Base-by-base conservation (phyloP, 1,140 invertebrate genomes). In the Microplitis demolitor region DNA sequence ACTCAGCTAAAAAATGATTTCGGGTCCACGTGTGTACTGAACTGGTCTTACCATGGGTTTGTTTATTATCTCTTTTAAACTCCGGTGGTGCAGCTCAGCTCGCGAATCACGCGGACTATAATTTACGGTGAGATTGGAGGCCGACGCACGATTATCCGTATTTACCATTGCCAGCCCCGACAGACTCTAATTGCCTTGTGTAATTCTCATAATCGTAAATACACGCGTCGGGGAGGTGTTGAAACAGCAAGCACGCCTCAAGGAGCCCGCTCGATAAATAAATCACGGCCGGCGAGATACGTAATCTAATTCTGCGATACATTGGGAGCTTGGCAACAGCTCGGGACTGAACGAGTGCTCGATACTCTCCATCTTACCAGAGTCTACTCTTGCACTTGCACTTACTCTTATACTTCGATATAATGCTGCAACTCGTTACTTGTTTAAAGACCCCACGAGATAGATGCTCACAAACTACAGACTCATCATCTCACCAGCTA, bases 201-300 rank as follows among this genome's bases (percentile, higher is more conserved):
- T 83, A 83, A 83, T 81, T 82, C 76, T 80, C 77, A 79, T 81
- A 83, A 83, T 79, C 75, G 79, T 83, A 81, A 83, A 83, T 82
- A 78, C 74, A 76, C 79, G 77, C 75, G 82, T 83, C 73, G 71
- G 63, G 67, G 75, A 83, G 78, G 78, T 82, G 81, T 83, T 82
- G 79, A 83, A 82, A 82, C 70, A 64, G 66, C 71, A 67, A 77
- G 74, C 75, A 76, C 74, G 73, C 73, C 78, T 77, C 75, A 72
- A 78, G 76, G 75, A 79, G 72, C 74, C 60, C 54, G 24, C 66
- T 45, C 78, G 78, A 81, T 81, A 82, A 81, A 83, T 83, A 83
- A 83, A 83, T 83, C 79, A 83, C 81, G 80, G 71, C 74, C 64
- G 70, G 50, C 71, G 62, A 76, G 75, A 77, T 81, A 78, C 77